Percentiles rank a stretch among this genome's conserved stretches.
Evolutionary conservation across 2,888 invertebrate genomes (phyloP).

Genomic region (Phragmatobia fuliginosa): DNA sequence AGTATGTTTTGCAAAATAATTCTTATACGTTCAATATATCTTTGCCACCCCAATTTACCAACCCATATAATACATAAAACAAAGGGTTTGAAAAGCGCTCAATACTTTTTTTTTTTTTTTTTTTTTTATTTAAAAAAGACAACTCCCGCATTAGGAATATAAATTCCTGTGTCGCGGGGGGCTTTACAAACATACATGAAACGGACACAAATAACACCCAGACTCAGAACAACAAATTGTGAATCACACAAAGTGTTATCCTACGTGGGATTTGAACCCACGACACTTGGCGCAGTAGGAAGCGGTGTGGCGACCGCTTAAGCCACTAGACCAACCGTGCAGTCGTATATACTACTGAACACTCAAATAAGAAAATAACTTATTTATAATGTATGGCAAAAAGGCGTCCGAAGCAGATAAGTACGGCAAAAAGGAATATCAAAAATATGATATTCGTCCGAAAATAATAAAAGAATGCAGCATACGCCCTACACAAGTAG

Average conservation of each 20-base stretch:
- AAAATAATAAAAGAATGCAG: slow-evolving; percentile 60
- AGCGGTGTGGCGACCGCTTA: too few relatives aligned
- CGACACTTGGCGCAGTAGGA: too few relatives aligned
- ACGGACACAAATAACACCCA: too few relatives aligned
- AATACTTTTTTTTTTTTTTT: too few relatives aligned
- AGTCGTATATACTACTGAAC: slow-evolving; percentile 19
- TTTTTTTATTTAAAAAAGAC: too few relatives aligned
- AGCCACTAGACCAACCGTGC: too few relatives aligned
- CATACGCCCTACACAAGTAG: slow-evolving; percentile 69
- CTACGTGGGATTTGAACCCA: too few relatives aligned
- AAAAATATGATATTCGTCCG: slow-evolving; percentile 68
- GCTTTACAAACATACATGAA: too few relatives aligned
- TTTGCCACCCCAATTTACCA: not conserved
- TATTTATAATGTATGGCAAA: slow-evolving; percentile 58
- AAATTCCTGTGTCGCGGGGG: too few relatives aligned
- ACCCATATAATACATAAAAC: not conserved
- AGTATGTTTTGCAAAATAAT: not conserved
- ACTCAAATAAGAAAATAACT: slow-evolving; percentile 47
- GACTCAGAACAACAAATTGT: too few relatives aligned
- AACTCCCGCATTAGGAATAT: too few relatives aligned
- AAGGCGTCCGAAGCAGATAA: slow-evolving; percentile 60
- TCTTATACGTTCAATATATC: not conserved
- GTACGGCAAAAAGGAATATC: slow-evolving; percentile 66
- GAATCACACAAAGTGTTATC: too few relatives aligned
- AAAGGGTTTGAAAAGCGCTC: not conserved